Base-by-base conservation (phyloP, 2,113 vertebrate genomes). In the Carettochelys insculpta region DNA sequence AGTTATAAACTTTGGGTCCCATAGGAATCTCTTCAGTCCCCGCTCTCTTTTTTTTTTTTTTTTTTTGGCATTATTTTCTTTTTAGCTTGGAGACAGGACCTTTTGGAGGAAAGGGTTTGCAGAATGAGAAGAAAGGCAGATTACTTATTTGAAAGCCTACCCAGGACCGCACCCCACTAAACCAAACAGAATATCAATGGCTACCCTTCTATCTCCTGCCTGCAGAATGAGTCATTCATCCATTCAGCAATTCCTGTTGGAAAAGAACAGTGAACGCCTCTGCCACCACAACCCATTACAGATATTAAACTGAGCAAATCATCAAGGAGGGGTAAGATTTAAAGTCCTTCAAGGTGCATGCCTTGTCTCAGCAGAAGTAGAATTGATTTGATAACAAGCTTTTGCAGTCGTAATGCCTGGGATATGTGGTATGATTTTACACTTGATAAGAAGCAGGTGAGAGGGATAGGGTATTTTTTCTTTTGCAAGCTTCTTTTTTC, bases 271-370 rank as follows among this genome's bases (percentile, higher is more conserved):
- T 65, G 85, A 94, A 86, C 91, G 88, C 82, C 78, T 83, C 89
- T 92, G 90, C 75, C 94, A 96, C 92, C 91, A 90, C 86, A 96
- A 90, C 81, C 87, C 94, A 97, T 95, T 97, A 94, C 90, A 92
- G 85, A 97, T 97, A 95, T 97, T 94, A 97, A 98, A 97, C 93
- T 96, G 98, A 88, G 93, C 97, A 96, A 97, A 97, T 97, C 96
- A 84, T 85, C 89, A 85, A 90, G 93, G 95, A 95, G 92, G 87
- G 88, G 92, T 85, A 91, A 91, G 82, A 96, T 96, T 95, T 85
- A 92, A 95, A 95, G 96, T 89, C 83, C 95, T 96, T 96, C 86
- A 93, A 89, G 90, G 93, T 7, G 3, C 85, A 80, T 61, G 88
- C 83, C 86, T 94, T 81, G 50, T 73, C 87, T 92, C 16, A 1